Percentiles rank a stretch among this genome's conserved stretches.
phyloP scores from a whole-genome alignment of 2,113 vertebrate genomes.

The Bambusicola thoracicus region DNA sequence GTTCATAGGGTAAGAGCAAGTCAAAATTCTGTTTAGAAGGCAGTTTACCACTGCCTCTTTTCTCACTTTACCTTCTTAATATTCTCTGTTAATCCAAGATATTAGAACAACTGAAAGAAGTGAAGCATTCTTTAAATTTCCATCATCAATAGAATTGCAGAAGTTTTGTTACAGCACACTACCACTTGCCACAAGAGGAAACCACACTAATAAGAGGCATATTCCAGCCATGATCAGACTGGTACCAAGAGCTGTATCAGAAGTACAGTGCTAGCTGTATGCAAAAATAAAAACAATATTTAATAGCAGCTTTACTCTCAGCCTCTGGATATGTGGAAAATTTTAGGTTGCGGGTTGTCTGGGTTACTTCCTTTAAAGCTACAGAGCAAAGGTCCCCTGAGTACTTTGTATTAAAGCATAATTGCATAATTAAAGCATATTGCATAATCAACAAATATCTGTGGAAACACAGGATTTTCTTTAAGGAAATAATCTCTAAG shows the following conservation, averaged over 20 bases:
- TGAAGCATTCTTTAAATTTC: not conserved
- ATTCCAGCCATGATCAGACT: constrained; percentile 19
- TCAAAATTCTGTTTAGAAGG: not conserved
- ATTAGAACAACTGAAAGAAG: constrained; percentile 1
- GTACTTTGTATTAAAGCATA: not conserved
- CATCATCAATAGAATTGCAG: not conserved
- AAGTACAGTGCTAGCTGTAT: constrained; percentile 51
- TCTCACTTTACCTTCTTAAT: not conserved
- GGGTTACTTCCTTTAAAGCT: constrained; percentile 53
- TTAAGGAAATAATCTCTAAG: not conserved
- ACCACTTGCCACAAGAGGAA: not conserved
- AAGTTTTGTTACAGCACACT: not conserved
- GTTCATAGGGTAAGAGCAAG: not conserved
- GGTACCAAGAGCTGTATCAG: not conserved
- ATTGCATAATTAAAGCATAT: not conserved
- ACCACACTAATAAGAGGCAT: constrained; percentile 49
- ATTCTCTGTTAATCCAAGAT: not conserved
- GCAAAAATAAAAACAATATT: constrained; percentile 57
- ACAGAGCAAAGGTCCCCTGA: not conserved
- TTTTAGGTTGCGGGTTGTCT: constrained; percentile 61
- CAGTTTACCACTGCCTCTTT: not conserved
- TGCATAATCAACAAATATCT: constrained; percentile 12
- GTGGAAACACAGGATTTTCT: constrained; percentile 19
- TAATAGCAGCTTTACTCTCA: constrained; percentile 49
- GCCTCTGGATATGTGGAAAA: constrained; percentile 46